phyloP scores from a whole-genome alignment of 2,797 vertebrate genomes.

The Furcifer pardalis region DNA sequence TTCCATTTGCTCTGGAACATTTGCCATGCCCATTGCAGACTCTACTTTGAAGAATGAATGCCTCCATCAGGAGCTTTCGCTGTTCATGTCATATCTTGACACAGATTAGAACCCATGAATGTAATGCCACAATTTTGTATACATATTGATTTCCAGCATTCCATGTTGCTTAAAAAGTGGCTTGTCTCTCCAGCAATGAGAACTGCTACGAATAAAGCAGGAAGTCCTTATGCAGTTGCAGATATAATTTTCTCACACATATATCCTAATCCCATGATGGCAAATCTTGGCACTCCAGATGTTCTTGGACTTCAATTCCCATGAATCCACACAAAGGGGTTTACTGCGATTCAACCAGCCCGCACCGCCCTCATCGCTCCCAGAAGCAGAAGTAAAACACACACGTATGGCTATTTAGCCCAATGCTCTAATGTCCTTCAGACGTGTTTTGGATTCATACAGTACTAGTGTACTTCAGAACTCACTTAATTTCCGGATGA shows the following conservation, averaged over 20 bases:
- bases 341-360: too few species aligned
- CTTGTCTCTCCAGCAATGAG: background rate
- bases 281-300: too few species aligned
- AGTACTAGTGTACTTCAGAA: background rate
- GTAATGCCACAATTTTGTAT: background rate
- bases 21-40: background rate
- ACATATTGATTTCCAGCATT: background rate
- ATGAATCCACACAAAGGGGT: too few species aligned
- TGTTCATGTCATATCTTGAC: background rate
- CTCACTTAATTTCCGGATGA: background rate
- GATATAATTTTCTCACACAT: background rate
- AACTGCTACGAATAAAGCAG: background rate
- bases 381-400: too few species aligned
- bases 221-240: background rate
- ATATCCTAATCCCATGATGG: too few species aligned
- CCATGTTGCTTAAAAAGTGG: background rate
- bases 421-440: background rate
- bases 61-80: background rate
- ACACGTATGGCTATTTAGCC: too few species aligned
- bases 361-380: too few species aligned
- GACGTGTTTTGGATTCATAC: background rate
- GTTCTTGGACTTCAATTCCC: too few species aligned
- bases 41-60: background rate
- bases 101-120: background rate
- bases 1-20: too few species aligned